A percentile compares a stretch with the other conserved stretches of the same genome.
Conservation (phyloP, 1,140 invertebrate species). For the Drosophila bipectinata region DNA sequence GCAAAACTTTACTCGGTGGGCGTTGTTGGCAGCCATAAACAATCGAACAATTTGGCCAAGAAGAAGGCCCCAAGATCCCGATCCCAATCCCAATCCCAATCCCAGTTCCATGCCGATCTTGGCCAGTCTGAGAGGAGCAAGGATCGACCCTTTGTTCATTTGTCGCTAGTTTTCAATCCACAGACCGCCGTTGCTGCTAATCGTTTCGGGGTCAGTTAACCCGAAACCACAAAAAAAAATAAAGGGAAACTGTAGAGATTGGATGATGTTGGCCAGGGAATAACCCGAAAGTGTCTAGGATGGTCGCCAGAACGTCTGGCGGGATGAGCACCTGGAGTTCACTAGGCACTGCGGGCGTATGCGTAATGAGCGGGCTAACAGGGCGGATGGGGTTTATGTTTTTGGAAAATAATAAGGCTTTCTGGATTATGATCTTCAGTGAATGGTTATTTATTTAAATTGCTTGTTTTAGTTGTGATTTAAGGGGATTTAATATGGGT, state of each 20-base stretch:
- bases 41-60: conserved; percentile 79
- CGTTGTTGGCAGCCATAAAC: conserved; percentile 79
- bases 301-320: conserved; percentile 66
- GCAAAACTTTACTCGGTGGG: conserved; percentile 58
- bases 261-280: conserved; percentile 10
- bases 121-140: conserved; percentile 27
- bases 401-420: neutral
- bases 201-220: conserved; percentile 77
- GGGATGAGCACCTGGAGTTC: neutral
- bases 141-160: conserved; percentile 75
- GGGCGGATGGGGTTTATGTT: neutral
- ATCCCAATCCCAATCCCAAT: conserved; percentile 3
- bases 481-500: too few relatives aligned
- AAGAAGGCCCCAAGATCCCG: conserved; percentile 7
- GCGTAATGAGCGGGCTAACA: conserved; percentile 27
- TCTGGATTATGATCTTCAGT: neutral
- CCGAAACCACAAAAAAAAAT: conserved; percentile 19
- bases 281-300: conserved; percentile 18
- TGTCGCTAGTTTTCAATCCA: conserved; percentile 61
- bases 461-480: neutral
- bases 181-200: conserved; percentile 68
- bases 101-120: conserved; percentile 20
- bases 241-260: conserved; percentile 3
- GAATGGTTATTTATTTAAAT: neutral
- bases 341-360: conserved; percentile 6